Percentiles rank a stretch among this genome's conserved stretches.
phyloP scores from a whole-genome alignment of 1,140 invertebrate species.

The Cyphomyrmex costatus region DNA sequence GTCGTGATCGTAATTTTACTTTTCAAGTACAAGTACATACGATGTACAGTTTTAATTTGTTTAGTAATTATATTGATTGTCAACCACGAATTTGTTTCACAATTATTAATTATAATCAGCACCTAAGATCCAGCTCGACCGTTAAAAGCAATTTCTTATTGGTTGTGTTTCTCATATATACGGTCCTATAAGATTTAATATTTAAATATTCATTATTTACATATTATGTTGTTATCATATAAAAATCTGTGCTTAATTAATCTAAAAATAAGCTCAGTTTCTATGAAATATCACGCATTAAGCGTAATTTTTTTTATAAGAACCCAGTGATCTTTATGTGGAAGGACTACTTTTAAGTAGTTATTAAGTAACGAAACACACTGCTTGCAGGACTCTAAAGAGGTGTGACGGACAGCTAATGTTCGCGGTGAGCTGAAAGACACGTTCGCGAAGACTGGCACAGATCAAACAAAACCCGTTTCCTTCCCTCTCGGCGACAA shows the following conservation, averaged over 20 bases:
- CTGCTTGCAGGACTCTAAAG: conserved; percentile 56
- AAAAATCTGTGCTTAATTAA: conserved; percentile 3
- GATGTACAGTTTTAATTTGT: neutral
- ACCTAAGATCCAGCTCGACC: no score
- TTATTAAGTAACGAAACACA: conserved; percentile 75
- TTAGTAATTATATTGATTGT: neutral
- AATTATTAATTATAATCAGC: conserved; percentile 4
- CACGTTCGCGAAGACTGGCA: conserved; percentile 67
- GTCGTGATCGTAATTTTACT: neutral
- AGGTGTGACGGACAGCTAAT: conserved; percentile 72
- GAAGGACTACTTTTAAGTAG: conserved; percentile 50
- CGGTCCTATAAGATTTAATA: no score
- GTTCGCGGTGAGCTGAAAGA: conserved; percentile 66
- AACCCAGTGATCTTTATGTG: conserved; percentile 19
- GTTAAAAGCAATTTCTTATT: no score
- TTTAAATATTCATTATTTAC: neutral
- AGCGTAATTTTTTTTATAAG: conserved; percentile 2
- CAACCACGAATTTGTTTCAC: neutral
- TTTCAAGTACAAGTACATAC: neutral
- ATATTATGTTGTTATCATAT: neutral
- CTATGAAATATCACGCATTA: conserved; percentile 4
- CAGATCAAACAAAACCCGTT: conserved; percentile 74
- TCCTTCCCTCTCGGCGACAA: conserved; percentile 39
- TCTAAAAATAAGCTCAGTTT: neutral
- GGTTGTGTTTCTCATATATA: no score